Conservation (phyloP, 2,113 vertebrate genomes). For the Dromas ardeola region DNA sequence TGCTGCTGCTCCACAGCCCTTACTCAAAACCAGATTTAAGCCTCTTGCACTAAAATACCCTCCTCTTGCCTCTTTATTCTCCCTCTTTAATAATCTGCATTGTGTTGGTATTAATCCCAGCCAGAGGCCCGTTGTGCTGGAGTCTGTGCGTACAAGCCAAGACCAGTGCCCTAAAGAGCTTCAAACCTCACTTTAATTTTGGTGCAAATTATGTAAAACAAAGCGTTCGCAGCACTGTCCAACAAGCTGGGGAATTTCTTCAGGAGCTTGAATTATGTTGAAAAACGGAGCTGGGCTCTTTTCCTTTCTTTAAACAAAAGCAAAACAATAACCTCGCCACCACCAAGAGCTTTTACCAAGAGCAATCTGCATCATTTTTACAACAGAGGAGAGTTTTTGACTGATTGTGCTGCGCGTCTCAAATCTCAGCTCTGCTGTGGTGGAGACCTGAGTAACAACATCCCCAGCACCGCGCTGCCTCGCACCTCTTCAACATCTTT, state of each 20-base stretch:
- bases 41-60: neutral
- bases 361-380: neutral
- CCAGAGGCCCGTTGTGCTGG: neutral
- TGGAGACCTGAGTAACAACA: neutral
- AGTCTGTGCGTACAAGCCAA: neutral
- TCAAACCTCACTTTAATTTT: slow-evolving; percentile 10
- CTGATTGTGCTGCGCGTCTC: neutral
- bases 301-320: neutral
- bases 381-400: neutral
- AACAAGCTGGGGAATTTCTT: neutral
- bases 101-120: neutral
- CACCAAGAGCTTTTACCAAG: neutral
- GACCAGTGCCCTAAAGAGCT: neutral
- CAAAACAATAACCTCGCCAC: neutral
- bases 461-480: neutral
- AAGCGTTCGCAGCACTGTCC: neutral
- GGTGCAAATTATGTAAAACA: neutral
- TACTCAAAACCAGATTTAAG: neutral
- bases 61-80: neutral
- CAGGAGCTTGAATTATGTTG: neutral
- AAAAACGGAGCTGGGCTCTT: neutral
- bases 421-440: slow-evolving; percentile 5
- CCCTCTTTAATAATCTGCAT: neutral
- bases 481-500: slow-evolving; percentile 15
- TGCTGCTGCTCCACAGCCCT: neutral